Evolutionary conservation across 2,113 vertebrate genomes (phyloP).

Genomic region (Anguilla rostrata): DNA sequence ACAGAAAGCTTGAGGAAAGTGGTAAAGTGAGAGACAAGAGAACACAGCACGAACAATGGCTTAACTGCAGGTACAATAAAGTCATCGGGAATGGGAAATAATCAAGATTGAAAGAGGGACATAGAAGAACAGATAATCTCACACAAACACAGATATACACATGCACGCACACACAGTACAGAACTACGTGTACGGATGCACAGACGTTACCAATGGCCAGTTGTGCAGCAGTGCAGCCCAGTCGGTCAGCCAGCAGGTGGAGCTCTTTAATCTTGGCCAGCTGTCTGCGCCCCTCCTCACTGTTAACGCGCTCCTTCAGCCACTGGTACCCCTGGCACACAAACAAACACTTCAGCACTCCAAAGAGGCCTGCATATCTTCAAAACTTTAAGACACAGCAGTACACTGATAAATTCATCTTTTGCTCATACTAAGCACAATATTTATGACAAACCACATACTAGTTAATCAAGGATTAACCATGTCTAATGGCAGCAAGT

Average conservation of each 20-base stretch:
- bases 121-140: background rate
- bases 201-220: constrained; percentile 82
- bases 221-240: constrained; percentile 94
- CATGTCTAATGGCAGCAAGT: background rate
- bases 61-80: no score
- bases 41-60: no score
- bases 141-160: background rate
- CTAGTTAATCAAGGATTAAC: background rate
- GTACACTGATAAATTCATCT: background rate
- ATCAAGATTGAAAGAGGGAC: no score
- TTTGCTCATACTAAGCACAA: no score
- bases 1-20: background rate
- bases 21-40: constrained; percentile 7
- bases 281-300: constrained; percentile 93
- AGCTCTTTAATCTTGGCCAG: constrained; percentile 96
- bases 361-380: background rate
- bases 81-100: no score
- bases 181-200: background rate
- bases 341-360: constrained; percentile 19
- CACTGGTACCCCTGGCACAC: constrained; percentile 88
- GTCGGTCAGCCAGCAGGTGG: constrained; percentile 87
- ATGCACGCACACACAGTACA: background rate
- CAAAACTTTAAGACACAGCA: no score
- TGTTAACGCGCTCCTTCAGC: constrained; percentile 94
- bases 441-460: background rate